phyloP scores from a whole-genome alignment of 2,797 vertebrate species.

The Cryptoblepharus egeriae region DNA sequence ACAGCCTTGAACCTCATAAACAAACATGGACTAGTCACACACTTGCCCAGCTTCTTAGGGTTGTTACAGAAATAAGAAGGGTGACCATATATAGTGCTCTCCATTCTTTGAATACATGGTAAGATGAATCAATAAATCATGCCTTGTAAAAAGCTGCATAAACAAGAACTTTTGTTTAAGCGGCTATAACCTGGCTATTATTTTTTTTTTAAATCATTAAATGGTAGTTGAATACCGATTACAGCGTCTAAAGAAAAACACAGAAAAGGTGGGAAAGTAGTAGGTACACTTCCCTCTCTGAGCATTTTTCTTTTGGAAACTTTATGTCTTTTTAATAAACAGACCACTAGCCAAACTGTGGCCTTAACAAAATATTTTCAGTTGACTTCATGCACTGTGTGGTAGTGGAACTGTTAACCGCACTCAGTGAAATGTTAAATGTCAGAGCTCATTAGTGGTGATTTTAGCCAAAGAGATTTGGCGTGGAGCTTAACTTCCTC shows the following conservation, averaged over 20 bases:
- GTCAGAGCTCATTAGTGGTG: slow-evolving; percentile 78
- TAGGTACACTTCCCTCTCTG: slow-evolving; percentile 67
- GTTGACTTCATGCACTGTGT: slow-evolving; percentile 78
- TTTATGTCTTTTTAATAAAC: slow-evolving; percentile 72
- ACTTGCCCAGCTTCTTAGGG: too few species aligned
- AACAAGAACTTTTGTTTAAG: slow-evolving; percentile 64
- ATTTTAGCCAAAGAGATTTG: slow-evolving; percentile 78
- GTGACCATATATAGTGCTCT: not conserved
- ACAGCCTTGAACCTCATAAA: too few species aligned
- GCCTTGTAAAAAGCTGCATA: slow-evolving; percentile 49
- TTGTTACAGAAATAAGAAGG: too few species aligned
- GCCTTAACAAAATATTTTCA: slow-evolving; percentile 72
- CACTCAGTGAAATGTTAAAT: slow-evolving; percentile 75
- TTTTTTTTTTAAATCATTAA: too few species aligned
- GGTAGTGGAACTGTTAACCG: slow-evolving; percentile 73
- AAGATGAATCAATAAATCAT: too few species aligned
- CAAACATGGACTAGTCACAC: too few species aligned
- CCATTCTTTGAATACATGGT: too few species aligned
- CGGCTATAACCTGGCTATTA: slow-evolving; percentile 60
- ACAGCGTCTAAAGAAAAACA: slow-evolving; percentile 62
- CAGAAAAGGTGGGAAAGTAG: slow-evolving; percentile 49
- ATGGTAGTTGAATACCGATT: slow-evolving; percentile 4
- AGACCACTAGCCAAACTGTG: slow-evolving; percentile 21
- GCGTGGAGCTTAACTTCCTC: slow-evolving; percentile 69
- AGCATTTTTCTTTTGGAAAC: slow-evolving; percentile 68